A percentile compares a stretch with the other conserved stretches of the same genome.
Conservation (phyloP, 2,797 vertebrate species). For the Heteromormyrus szaboi region DNA sequence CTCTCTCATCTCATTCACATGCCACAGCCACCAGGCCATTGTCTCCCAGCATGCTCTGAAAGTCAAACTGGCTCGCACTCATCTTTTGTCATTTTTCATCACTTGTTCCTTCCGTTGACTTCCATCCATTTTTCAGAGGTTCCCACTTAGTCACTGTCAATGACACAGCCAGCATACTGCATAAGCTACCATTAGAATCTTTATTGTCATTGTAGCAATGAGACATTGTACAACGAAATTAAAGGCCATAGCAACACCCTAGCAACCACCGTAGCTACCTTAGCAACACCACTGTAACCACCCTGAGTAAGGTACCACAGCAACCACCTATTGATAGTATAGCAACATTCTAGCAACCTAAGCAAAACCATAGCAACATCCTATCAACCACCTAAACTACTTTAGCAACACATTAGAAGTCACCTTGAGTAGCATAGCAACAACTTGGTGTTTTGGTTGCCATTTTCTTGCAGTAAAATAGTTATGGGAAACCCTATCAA, state of each 20-base stretch:
- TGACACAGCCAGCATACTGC: background rate
- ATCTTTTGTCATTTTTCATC: background rate
- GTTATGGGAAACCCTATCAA: background rate
- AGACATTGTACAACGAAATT: too few relatives aligned
- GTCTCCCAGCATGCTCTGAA: background rate
- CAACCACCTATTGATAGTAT: background rate
- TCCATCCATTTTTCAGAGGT: background rate
- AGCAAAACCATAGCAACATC: background rate
- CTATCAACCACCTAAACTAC: background rate
- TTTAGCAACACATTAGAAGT: background rate
- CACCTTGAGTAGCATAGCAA: background rate
- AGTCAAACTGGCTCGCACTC: background rate
- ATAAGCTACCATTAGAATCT: background rate
- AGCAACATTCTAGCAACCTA: background rate
- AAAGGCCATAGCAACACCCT: background rate
- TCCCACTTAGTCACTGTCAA: background rate
- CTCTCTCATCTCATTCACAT: background rate
- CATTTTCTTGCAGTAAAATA: background rate
- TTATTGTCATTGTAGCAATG: too few relatives aligned
- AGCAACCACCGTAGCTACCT: background rate
- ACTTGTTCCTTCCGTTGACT: background rate
- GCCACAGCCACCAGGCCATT: background rate
- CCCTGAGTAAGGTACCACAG: background rate
- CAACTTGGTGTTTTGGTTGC: background rate
- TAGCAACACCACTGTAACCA: background rate